phyloP scores from a whole-genome alignment of 2,113 vertebrate genomes.

The Panthera uncia region DNA sequence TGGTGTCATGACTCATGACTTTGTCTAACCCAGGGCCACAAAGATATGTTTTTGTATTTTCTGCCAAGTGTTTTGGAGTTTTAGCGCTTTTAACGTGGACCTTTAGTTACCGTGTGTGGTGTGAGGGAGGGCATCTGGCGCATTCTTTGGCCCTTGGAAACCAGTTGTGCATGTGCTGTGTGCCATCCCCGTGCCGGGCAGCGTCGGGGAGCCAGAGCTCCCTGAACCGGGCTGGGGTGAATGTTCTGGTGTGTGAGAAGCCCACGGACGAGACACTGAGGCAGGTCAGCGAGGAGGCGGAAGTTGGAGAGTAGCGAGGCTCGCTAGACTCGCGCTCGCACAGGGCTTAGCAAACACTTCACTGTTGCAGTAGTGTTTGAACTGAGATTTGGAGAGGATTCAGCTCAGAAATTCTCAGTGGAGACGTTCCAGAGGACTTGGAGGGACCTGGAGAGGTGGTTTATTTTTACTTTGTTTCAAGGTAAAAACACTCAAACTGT shows the following conservation, averaged over 20 bases:
- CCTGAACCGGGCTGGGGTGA: background rate
- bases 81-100: background rate
- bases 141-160: background rate
- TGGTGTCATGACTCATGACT: background rate
- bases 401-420: background rate
- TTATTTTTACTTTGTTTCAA: background rate
- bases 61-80: background rate
- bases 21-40: background rate
- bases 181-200: too few species aligned
- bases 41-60: background rate
- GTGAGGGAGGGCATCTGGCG: background rate
- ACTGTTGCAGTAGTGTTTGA: background rate
- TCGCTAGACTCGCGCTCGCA: rapidly evolving
- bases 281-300: background rate
- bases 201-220: background rate
- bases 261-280: background rate
- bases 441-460: background rate
- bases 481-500: too few species aligned
- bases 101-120: background rate
- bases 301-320: background rate
- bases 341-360: rapidly evolving
- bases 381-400: background rate
- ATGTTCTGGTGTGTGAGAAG: background rate
- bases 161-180: background rate
- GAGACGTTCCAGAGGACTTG: background rate